phyloP scores from a whole-genome alignment of 2,888 invertebrate genomes.

The Trimorus sp. region DNA sequence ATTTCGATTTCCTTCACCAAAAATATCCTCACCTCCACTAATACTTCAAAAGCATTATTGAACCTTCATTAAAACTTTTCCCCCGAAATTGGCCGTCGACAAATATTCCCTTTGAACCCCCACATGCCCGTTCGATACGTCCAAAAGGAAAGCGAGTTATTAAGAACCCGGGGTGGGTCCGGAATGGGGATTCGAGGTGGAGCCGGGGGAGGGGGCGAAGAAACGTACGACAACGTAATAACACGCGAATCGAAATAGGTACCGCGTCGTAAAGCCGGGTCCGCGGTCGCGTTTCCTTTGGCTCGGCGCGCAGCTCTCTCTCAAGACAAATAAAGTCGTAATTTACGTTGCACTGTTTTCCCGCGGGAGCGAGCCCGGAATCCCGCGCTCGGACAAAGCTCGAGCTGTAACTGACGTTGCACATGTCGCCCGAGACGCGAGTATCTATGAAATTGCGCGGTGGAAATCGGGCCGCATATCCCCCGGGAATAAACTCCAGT shows the following conservation, averaged over 20 bases:
- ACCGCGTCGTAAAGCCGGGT: slow-evolving; percentile 52
- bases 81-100: too few species aligned
- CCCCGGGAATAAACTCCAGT: slow-evolving; percentile 5
- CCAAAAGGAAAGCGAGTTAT: slow-evolving; percentile 25
- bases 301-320: slow-evolving; percentile 41
- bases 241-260: slow-evolving; percentile 1
- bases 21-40: too few species aligned
- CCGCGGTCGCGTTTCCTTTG: slow-evolving; percentile 57
- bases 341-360: slow-evolving; percentile 68
- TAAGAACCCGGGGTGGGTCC: slow-evolving; percentile 21
- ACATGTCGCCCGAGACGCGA: slow-evolving; percentile 28
- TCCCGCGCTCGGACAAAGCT: slow-evolving; percentile 62
- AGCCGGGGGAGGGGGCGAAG: neutral
- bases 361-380: slow-evolving; percentile 46
- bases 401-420: slow-evolving; percentile 57
- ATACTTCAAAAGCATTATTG: too few species aligned
- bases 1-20: too few species aligned
- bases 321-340: slow-evolving; percentile 69
- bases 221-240: slow-evolving; percentile 10
- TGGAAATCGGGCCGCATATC: slow-evolving; percentile 19
- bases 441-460: slow-evolving; percentile 62
- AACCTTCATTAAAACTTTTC: too few species aligned
- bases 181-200: too few species aligned
- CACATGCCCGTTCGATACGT: slow-evolving; percentile 8
- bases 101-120: too few species aligned